A percentile compares a stretch with the other conserved stretches of the same genome.
Evolutionary conservation across 2,888 invertebrate species (phyloP).

Genomic region (Catocala sponsa): DNA sequence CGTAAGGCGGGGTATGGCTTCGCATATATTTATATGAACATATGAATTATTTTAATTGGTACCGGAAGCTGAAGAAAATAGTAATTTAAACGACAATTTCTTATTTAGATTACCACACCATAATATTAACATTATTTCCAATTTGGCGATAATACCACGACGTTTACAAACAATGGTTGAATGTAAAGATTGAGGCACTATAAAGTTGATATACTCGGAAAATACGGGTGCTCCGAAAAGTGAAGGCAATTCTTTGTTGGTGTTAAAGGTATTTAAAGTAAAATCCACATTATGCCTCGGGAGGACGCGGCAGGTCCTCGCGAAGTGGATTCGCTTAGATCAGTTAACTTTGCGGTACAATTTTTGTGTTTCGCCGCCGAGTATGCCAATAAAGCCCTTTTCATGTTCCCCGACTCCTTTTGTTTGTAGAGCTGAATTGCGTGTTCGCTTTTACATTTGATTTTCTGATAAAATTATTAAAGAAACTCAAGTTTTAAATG

Average conservation of each 20-base stretch:
- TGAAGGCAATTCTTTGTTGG: not conserved
- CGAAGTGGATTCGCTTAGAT: slow-evolving; percentile 70
- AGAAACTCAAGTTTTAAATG: slow-evolving; percentile 32
- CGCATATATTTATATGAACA: too few species aligned
- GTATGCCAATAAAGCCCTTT: slow-evolving; percentile 72
- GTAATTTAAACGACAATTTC: too few species aligned
- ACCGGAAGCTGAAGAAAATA: too few species aligned
- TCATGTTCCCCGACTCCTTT: slow-evolving; percentile 65
- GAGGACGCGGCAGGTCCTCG: slow-evolving; percentile 35
- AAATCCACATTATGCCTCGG: slow-evolving; percentile 41
- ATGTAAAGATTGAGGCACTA: too few species aligned
- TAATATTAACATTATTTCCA: too few species aligned
- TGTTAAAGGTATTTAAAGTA: not conserved
- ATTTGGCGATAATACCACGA: too few species aligned
- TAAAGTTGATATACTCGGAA: too few species aligned
- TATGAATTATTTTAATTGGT: too few species aligned
- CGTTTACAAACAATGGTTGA: too few species aligned
- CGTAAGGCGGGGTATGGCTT: too few species aligned
- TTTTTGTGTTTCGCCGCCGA: slow-evolving; percentile 69
- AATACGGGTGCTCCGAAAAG: too few species aligned
- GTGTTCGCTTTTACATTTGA: slow-evolving; percentile 45
- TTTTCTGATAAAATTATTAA: slow-evolving; percentile 47
- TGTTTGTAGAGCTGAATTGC: slow-evolving; percentile 54
- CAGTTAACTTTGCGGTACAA: slow-evolving; percentile 70
- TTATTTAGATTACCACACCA: too few species aligned